These are phyloP conservation scores for Boleophthalmus pectinirostris DNA, from an alignment of 2,113 vertebrate genomes.

Conservation along the genomic window DNA sequence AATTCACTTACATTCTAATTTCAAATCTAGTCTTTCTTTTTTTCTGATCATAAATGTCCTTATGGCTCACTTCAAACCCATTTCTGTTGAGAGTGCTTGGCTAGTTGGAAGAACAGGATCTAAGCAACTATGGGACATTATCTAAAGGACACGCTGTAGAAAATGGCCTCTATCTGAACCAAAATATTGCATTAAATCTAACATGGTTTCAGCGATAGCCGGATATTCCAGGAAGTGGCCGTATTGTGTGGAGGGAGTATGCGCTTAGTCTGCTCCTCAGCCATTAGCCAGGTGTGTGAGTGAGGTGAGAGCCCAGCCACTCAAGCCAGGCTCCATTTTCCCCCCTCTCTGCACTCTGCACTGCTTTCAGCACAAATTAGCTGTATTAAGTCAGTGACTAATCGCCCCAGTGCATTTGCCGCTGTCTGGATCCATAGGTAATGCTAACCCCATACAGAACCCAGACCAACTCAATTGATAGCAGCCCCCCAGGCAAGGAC, in stretches of 20 bases:
- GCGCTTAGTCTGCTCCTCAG: slow-evolving; percentile 14
- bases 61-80: no score
- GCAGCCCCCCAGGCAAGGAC: slow-evolving; percentile 71
- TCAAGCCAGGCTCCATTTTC: slow-evolving; percentile 22
- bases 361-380: slow-evolving; percentile 59
- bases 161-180: not conserved
- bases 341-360: slow-evolving; percentile 30
- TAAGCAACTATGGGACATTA: not conserved
- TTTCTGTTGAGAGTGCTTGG: no score
- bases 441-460: slow-evolving; percentile 48
- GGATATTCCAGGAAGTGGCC: slow-evolving; percentile 1
- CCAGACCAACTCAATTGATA: slow-evolving; percentile 80
- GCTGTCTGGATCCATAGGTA: slow-evolving; percentile 56
- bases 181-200: not conserved
- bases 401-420: slow-evolving; percentile 42
- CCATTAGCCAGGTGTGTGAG: slow-evolving; percentile 46
- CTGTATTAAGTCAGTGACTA: slow-evolving; percentile 54
- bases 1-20: no score
- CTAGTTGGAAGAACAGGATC: not conserved
- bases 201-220: not conserved
- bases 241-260: slow-evolving; percentile 11
- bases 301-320: slow-evolving; percentile 30
- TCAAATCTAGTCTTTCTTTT: no score
- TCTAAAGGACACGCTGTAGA: not conserved
- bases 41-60: no score